phyloP scores from a whole-genome alignment of 2,113 vertebrate species.

The Hepsetus odoe region DNA sequence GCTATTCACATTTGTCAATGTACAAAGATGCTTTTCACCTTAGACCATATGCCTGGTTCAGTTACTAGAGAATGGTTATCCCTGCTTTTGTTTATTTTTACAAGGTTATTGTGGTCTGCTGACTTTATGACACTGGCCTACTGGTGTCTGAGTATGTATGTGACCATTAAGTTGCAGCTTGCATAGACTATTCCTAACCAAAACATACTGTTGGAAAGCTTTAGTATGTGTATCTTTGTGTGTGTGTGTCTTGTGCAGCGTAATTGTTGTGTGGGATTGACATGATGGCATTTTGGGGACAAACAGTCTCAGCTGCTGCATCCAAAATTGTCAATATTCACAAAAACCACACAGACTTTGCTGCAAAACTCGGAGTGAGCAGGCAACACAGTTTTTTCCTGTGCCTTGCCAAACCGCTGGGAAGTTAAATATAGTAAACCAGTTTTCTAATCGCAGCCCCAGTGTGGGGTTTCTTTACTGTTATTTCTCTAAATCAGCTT shows the following conservation, averaged over 20 bases:
- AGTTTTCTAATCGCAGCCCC: constrained; percentile 61
- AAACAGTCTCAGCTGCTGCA: constrained; percentile 16
- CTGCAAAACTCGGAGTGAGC: constrained; percentile 42
- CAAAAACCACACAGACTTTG: constrained; percentile 23
- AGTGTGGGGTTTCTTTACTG: constrained; percentile 68
- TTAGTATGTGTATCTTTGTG: neutral
- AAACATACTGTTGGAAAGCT: constrained; percentile 10
- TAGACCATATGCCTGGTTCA: no score
- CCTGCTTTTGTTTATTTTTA: constrained; percentile 49
- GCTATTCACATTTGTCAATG: no score
- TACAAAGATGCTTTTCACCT: no score
- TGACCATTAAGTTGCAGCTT: neutral
- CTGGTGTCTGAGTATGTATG: neutral
- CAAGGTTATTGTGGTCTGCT: neutral
- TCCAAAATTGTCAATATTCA: constrained; percentile 13
- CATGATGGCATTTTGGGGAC: neutral
- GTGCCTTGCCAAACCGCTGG: constrained; percentile 51
- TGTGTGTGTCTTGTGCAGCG: neutral
- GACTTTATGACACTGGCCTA: neutral
- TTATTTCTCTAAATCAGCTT: constrained; percentile 69
- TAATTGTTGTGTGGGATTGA: constrained; percentile 10
- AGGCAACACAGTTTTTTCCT: constrained; percentile 46
- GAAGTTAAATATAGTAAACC: constrained; percentile 63
- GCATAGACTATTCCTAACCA: neutral
- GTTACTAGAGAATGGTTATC: constrained; percentile 58